A percentile compares a stretch with the other conserved stretches of the same genome.
These are phyloP conservation scores for Petrolisthes manimaculis DNA, from an alignment of 2,888 invertebrate genomes.

Conservation along the genomic window DNA sequence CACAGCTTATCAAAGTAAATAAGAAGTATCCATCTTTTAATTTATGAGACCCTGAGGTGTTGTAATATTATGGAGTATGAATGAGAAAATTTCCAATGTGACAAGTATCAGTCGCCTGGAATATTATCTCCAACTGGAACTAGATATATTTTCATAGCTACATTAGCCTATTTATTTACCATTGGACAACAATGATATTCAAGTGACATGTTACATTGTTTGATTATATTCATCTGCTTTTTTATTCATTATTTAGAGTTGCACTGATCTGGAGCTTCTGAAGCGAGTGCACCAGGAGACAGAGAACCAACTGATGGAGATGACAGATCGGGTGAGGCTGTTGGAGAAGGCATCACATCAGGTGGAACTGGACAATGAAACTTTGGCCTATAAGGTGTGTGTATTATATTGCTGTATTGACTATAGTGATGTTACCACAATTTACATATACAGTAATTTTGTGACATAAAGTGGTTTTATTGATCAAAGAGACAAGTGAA, in stretches of 20 bases:
- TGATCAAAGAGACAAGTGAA: too few relatives aligned
- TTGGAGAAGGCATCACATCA: constrained; percentile 69
- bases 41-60: too few relatives aligned
- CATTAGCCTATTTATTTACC: not conserved
- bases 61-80: too few relatives aligned
- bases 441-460: too few relatives aligned
- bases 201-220: not conserved
- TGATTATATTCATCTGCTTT: not conserved
- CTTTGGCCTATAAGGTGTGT: constrained; percentile 70
- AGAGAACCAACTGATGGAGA: constrained; percentile 69
- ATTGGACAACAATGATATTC: not conserved
- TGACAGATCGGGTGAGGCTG: constrained; percentile 69
- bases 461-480: too few relatives aligned
- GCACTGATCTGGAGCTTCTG: constrained; percentile 56
- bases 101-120: too few relatives aligned
- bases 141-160: not conserved
- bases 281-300: constrained; percentile 44
- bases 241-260: constrained; percentile 14
- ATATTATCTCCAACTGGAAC: not conserved
- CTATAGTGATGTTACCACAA: too few relatives aligned
- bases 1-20: constrained; percentile 68
- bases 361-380: constrained; percentile 70
- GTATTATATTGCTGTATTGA: too few relatives aligned
- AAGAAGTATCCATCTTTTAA: too few relatives aligned
- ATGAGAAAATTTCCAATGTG: too few relatives aligned